Evolutionary conservation across 2,113 vertebrate genomes (phyloP), one percentile per base, ranked within the genome.

Genomic region (Nannobrachium achirus): DNA sequence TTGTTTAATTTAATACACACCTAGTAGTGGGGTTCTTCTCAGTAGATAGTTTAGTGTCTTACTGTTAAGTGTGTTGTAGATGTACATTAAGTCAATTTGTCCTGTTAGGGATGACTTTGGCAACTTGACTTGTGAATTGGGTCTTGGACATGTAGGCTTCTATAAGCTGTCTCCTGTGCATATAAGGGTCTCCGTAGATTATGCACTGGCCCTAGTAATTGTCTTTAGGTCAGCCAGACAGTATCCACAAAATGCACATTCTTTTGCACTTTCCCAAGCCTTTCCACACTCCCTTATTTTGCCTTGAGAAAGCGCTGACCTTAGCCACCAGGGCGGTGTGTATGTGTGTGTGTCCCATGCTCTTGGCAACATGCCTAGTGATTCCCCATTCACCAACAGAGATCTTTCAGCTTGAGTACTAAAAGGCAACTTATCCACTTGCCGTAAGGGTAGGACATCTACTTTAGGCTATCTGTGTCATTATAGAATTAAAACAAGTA

Each of bases 281-380:
- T 89, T 84, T 86, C 83, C 75, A 84, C 86, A 89, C 82, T 79
- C 83, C 66, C 72, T 75, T 86, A 80, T 87, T 90, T 88, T 88
- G 85, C 79, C 90, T 89, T 91, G 90, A 92, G 91, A 93, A 92
- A 91, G 76, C 44, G 15, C 78, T 91, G 92, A 91, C 91, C 91
- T 93, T 88, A 85, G 84, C 74, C 58, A 76, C 84, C 73, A 79
- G 79, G 79, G 79, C 65, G 66, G 73, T 40, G 41, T 71, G 46
- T 46, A 46, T 42, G 53, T 25, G 45, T 48, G 42, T 49, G 63
- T 40, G 20, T 75, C 69, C 71, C 73, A 72, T 71, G 73, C 53
- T 73, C 64, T 66, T 91, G 89, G 89, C 85, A 72, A 63, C 13
- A 53, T 62, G 89, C 88, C 91, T 59, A 65, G 33, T 51, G 76